Evolutionary conservation across 1,140 invertebrate species (phyloP).

Genomic region (Halesus radiatus): DNA sequence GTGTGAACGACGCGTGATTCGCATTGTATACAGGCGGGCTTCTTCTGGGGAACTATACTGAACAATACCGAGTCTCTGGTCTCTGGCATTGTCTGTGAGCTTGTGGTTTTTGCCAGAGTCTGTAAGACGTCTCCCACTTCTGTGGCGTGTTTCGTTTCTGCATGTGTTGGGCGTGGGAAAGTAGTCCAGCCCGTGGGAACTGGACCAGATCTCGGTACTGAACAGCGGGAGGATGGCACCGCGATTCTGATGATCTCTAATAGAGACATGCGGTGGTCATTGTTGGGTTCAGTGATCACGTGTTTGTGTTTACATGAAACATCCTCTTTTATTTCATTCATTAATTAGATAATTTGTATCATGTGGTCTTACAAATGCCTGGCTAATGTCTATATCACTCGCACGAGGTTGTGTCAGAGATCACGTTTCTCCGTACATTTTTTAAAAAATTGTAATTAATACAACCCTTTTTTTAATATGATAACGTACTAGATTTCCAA

Average conservation of each 20-base stretch:
- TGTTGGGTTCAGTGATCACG: conserved; percentile 4
- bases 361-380: no score
- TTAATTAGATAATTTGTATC: no score
- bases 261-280: conserved; percentile 2
- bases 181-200: conserved; percentile 29
- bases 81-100: not conserved
- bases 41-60: not conserved
- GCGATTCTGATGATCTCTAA: conserved; percentile 15
- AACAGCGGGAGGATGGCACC: not conserved
- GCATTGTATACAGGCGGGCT: conserved; percentile 29
- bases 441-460: no score
- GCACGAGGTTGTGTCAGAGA: no score
- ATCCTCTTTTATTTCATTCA: no score
- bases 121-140: no score
- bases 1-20: conserved; percentile 41
- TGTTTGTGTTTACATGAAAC: no score
- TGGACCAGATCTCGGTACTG: not conserved
- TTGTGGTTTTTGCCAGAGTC: no score
- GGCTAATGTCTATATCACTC: no score
- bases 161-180: conserved; percentile 25
- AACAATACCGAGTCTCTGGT: not conserved
- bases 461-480: no score
- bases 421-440: no score
- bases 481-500: no score
- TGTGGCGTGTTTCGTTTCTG: not conserved